phyloP scores from a whole-genome alignment of 2,888 invertebrate genomes.

The Aphodius granarius region DNA sequence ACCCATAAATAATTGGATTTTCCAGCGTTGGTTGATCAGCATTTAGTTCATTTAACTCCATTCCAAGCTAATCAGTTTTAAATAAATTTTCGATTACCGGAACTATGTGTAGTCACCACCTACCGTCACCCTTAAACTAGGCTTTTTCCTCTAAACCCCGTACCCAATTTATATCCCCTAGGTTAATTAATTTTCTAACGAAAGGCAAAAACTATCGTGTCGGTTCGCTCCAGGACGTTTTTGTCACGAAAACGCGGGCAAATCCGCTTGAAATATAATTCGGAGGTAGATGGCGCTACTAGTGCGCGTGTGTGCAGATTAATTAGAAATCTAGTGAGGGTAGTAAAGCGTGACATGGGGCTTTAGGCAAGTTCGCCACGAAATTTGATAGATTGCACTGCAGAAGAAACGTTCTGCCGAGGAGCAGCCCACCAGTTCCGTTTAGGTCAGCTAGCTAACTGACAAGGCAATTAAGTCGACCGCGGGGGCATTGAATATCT shows the following conservation, averaged over 20 bases:
- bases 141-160: not conserved
- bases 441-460: conserved; percentile 31
- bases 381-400: conserved; percentile 5
- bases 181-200: not conserved
- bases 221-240: not conserved
- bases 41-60: not conserved
- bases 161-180: not conserved
- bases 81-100: not conserved
- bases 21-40: not conserved
- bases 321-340: conserved; percentile 1
- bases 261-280: conserved; percentile 8
- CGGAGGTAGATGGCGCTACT: not conserved
- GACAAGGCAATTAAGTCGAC: conserved; percentile 34
- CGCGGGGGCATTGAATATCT: conserved; percentile 32
- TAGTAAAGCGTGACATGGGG: not conserved
- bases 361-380: conserved; percentile 3
- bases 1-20: too few species aligned
- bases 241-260: not conserved
- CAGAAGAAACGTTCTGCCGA: conserved; percentile 2
- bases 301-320: not conserved
- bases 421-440: conserved; percentile 6
- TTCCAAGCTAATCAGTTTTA: not conserved
- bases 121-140: not conserved
- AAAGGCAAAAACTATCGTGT: not conserved
- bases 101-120: not conserved